phyloP scores from a whole-genome alignment of 2,113 vertebrate genomes.

The Oxyruncus cristatus region DNA sequence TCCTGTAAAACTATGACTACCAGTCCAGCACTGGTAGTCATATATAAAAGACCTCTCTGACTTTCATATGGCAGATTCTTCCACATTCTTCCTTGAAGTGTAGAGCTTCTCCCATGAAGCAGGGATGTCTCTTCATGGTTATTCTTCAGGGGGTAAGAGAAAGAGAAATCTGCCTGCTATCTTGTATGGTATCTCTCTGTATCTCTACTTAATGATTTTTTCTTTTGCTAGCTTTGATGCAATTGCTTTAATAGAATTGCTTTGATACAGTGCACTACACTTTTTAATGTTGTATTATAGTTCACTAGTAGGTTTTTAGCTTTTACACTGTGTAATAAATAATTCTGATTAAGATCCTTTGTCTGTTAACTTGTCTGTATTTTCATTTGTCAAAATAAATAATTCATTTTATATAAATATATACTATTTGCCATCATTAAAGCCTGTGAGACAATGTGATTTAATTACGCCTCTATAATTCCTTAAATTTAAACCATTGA shows the following conservation, averaged over 20 bases:
- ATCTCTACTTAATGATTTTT: background rate
- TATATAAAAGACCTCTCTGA: background rate
- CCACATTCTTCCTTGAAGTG: background rate
- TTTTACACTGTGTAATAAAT: background rate
- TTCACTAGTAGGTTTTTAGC: background rate
- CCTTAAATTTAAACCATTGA: background rate
- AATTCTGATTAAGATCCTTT: background rate
- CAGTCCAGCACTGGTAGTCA: background rate
- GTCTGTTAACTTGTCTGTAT: background rate
- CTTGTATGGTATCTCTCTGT: background rate
- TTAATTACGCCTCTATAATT: background rate
- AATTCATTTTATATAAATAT: background rate
- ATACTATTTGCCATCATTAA: background rate
- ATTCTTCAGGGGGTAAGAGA: background rate
- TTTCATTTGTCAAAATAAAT: background rate
- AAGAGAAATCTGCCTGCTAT: background rate
- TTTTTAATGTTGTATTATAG: background rate
- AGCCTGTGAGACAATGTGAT: background rate
- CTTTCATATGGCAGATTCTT: background rate
- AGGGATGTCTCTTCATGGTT: background rate
- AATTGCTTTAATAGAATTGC: background rate
- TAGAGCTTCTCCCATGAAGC: background rate
- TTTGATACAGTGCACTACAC: background rate
- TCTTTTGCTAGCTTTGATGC: background rate
- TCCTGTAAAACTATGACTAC: background rate